A percentile compares a stretch with the other conserved stretches of the same genome.
Conservation (phyloP, 1,140 invertebrate genomes). For the Callitettix versicolor region DNA sequence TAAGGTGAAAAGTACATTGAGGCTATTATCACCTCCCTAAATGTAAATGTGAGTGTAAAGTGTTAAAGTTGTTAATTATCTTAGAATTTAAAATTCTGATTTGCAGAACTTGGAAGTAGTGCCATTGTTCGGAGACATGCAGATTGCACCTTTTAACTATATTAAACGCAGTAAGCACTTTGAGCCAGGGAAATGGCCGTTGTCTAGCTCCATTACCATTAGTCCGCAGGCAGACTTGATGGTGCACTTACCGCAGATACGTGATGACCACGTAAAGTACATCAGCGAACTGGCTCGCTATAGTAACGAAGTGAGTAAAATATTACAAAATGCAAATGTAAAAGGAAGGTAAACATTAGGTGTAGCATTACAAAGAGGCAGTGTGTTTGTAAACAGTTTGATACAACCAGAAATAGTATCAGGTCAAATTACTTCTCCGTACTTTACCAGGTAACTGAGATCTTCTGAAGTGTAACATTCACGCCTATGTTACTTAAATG, state of each 20-base stretch:
- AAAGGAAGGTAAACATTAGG: background rate
- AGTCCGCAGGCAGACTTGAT: slow-evolving; percentile 94
- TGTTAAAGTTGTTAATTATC: no score
- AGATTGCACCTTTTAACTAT: slow-evolving; percentile 97
- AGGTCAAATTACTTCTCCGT: no score
- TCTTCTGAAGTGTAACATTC: no score
- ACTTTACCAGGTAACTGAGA: no score
- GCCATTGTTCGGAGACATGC: slow-evolving; percentile 98
- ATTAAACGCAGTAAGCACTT: slow-evolving; percentile 93
- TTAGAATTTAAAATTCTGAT: no score
- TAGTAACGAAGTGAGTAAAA: slow-evolving; percentile 67
- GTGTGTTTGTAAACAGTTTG: no score
- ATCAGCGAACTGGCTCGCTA: slow-evolving; percentile 93
- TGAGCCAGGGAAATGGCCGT: slow-evolving; percentile 85
- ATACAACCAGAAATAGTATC: no score
- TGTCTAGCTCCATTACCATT: slow-evolving; percentile 65
- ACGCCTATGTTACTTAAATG: no score
- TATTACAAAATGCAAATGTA: background rate
- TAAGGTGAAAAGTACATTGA: no score
- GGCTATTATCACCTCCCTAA: no score
- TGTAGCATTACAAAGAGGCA: no score
- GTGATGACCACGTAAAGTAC: slow-evolving; percentile 95
- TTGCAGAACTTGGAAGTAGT: slow-evolving; percentile 86
- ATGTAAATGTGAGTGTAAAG: no score
- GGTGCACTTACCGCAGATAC: slow-evolving; percentile 86